These are phyloP conservation scores for Lamellibrachia satsuma DNA, from an alignment of 2,888 invertebrate genomes.

Conservation along the genomic window DNA sequence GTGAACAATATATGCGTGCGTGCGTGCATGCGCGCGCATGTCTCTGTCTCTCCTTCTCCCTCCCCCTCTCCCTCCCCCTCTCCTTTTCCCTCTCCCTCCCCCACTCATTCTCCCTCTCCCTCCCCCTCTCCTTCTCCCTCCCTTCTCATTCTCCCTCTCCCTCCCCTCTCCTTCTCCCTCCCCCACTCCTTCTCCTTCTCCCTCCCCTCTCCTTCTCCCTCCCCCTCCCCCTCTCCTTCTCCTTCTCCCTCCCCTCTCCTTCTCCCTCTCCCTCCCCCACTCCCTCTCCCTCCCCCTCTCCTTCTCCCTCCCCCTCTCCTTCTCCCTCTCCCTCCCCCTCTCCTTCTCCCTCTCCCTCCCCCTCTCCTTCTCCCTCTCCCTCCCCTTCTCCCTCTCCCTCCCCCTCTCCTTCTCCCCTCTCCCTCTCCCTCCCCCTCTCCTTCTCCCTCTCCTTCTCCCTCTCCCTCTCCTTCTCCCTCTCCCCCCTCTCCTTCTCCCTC, in stretches of 20 bases:
- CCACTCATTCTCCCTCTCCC: too few relatives aligned
- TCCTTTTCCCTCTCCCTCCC: too few relatives aligned
- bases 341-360: neutral
- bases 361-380: neutral
- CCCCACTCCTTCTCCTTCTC: neutral
- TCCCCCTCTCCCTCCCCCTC: too few relatives aligned
- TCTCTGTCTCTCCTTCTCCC: neutral
- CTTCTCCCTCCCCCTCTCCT: neutral
- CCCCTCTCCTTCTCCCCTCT: neutral
- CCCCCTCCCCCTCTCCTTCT: neutral
- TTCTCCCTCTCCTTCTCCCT: neutral
- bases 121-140: too few relatives aligned
- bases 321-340: neutral
- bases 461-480: neutral
- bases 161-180: neutral
- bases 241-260: neutral
- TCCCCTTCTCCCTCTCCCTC: neutral
- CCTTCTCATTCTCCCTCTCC: neutral
- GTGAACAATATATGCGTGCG: neutral
- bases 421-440: neutral
- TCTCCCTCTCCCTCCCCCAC: neutral
- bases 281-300: neutral
- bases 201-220: neutral
- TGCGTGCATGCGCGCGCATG: conserved; percentile 21
- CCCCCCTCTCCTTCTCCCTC: neutral